Conservation (phyloP, 2,113 vertebrate species). For the Donacobius atricapilla region DNA sequence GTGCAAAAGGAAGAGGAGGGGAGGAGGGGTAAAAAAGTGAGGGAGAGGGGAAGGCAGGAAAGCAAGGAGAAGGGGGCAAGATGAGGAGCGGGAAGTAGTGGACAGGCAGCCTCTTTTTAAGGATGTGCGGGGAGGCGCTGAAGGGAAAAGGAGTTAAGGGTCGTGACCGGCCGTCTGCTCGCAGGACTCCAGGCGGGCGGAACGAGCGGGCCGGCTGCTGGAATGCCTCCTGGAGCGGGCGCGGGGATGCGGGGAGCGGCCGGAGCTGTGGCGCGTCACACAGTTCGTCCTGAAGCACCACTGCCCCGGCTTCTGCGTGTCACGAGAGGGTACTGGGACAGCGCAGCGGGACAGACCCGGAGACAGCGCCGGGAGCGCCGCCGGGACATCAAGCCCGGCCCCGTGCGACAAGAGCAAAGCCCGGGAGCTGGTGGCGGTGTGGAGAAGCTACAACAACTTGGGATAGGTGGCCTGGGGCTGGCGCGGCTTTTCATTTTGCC, state of each 20-base stretch:
- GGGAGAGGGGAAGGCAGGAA: not conserved
- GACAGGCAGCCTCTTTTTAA: not conserved
- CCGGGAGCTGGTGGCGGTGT: slow-evolving; percentile 1
- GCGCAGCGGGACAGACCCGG: not conserved
- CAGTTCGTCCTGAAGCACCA: not conserved
- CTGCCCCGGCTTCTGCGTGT: not conserved
- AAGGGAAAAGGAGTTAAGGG: too few relatives aligned
- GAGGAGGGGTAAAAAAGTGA: too few relatives aligned
- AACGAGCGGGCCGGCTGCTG: not conserved
- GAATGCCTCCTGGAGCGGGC: not conserved
- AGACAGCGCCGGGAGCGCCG: not conserved
- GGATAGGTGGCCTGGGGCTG: not conserved
- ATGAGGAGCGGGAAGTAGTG: not conserved
- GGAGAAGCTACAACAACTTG: slow-evolving; percentile 24
- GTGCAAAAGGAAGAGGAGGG: not conserved
- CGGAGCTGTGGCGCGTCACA: not conserved
- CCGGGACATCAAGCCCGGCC: not conserved
- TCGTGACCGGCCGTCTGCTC: not conserved
- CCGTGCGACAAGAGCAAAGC: not conserved
- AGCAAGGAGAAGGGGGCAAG: not conserved
- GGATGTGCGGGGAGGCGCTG: not conserved
- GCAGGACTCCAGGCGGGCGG: not conserved
- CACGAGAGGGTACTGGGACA: not conserved
- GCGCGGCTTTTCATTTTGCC: not conserved
- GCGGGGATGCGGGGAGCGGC: not conserved